Percentiles rank a stretch among this genome's conserved stretches.
Evolutionary conservation across 35 echinoderm and acorn worm genomes (phyloP).

Genomic region (Strongylocentrotus purpuratus): DNA sequence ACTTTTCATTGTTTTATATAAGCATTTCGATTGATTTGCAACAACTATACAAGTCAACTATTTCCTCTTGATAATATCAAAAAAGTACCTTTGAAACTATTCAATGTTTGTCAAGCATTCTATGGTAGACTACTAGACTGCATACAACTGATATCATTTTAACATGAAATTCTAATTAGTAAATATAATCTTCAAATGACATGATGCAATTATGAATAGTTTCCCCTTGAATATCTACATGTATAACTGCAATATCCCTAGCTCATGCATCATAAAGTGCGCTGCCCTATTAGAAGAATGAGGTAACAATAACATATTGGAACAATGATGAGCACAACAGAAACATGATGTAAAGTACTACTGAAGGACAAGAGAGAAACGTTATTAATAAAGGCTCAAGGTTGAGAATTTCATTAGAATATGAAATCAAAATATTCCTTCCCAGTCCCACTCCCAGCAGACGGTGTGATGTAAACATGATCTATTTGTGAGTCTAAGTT

Average conservation of each 20-base stretch:
- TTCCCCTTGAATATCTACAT: neutral
- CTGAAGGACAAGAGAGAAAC: neutral
- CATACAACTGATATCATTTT: too few species aligned
- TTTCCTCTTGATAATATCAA: too few species aligned
- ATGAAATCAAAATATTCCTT: neutral
- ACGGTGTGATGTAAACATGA: neutral
- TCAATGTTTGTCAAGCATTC: too few species aligned
- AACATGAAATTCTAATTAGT: too few species aligned
- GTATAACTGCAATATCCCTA: neutral
- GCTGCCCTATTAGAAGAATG: neutral
- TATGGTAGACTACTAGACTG: too few species aligned
- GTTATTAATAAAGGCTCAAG: neutral
- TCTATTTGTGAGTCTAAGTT: neutral
- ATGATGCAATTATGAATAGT: neutral
- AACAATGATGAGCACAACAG: neutral
- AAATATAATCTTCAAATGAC: neutral
- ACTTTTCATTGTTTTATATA: too few species aligned
- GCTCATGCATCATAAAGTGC: neutral
- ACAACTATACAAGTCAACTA: too few species aligned
- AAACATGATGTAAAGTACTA: neutral
- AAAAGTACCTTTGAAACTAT: too few species aligned
- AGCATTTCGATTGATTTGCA: too few species aligned
- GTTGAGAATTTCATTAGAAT: neutral
- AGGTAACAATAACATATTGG: neutral
- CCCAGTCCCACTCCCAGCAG: neutral